Evolutionary conservation across 2,113 vertebrate species (phyloP).

Genomic region (Gavialis gangeticus): DNA sequence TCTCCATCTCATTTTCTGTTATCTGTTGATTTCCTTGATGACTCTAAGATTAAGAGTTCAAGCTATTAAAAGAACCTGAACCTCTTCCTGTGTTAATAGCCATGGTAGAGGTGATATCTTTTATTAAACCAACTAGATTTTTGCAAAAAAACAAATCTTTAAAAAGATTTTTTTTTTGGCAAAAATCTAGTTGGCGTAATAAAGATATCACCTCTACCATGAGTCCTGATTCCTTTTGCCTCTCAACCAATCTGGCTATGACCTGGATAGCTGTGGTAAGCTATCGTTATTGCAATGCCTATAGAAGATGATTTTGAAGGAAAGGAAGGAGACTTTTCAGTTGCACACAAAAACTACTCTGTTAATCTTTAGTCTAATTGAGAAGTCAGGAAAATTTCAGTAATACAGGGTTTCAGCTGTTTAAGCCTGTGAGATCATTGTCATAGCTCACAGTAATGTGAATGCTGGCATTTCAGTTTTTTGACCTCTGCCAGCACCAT

Average conservation of each 20-base stretch:
- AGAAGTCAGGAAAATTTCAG: not conserved
- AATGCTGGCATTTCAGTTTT: not conserved
- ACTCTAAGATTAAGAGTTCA: not conserved
- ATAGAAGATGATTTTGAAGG: not conserved
- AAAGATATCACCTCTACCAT: no score
- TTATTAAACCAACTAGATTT: no score
- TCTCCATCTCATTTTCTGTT: not conserved
- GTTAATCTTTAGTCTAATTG: not conserved
- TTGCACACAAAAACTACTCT: not conserved
- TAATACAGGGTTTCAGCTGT: not conserved
- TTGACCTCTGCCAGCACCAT: not conserved
- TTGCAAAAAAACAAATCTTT: no score
- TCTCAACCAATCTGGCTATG: no score
- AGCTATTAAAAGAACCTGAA: not conserved
- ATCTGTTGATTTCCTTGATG: not conserved
- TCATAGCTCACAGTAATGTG: rapidly evolving
- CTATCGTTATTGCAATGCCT: no score
- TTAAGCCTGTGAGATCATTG: not conserved
- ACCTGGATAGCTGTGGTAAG: no score
- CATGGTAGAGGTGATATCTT: no score
- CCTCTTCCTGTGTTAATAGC: not conserved
- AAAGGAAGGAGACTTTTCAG: not conserved
- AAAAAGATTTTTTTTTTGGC: no score
- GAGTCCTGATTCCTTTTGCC: no score
- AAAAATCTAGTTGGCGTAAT: no score